Conservation (phyloP, 1,140 invertebrate species). For the Drosophila pseudoananassae region DNA sequence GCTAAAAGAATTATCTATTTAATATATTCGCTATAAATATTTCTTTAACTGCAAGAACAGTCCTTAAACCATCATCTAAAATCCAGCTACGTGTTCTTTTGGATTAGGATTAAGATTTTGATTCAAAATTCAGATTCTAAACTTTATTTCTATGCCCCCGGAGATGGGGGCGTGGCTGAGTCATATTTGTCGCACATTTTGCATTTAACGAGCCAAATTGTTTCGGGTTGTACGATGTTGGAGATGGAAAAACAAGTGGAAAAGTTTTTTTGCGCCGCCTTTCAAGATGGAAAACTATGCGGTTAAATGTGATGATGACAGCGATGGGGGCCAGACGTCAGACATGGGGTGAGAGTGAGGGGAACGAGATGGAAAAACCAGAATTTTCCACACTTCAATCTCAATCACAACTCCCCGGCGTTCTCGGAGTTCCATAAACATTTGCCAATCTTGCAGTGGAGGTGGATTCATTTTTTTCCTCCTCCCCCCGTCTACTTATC, state of each 20-base stretch:
- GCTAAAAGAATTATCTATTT: no score
- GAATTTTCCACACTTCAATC: conserved; percentile 12
- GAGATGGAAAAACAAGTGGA: conserved; percentile 17
- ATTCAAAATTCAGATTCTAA: conserved; percentile 10
- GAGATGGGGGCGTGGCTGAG: conserved; percentile 29
- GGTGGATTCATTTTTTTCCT: neutral
- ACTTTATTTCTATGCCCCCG: conserved; percentile 9
- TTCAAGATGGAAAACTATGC: conserved; percentile 1
- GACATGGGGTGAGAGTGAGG: no score
- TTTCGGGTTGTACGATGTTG: conserved; percentile 14
- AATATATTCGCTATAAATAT: no score
- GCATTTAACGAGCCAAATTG: conserved; percentile 59
- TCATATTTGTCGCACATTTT: conserved; percentile 47
- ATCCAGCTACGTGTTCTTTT: conserved; percentile 37
- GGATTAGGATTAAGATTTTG: neutral
- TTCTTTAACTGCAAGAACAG: neutral
- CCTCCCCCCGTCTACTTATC: conserved; percentile 32
- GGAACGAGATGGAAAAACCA: no score
- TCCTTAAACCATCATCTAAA: neutral
- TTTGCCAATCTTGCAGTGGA: conserved; percentile 19
- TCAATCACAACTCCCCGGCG: conserved; percentile 5
- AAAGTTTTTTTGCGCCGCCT: conserved; percentile 7
- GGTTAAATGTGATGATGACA: neutral
- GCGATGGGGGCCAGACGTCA: no score
- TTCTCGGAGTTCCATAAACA: conserved; percentile 25